Evolutionary conservation across 2,797 vertebrate genomes (phyloP).

Genomic region (Coregonus sp.): DNA sequence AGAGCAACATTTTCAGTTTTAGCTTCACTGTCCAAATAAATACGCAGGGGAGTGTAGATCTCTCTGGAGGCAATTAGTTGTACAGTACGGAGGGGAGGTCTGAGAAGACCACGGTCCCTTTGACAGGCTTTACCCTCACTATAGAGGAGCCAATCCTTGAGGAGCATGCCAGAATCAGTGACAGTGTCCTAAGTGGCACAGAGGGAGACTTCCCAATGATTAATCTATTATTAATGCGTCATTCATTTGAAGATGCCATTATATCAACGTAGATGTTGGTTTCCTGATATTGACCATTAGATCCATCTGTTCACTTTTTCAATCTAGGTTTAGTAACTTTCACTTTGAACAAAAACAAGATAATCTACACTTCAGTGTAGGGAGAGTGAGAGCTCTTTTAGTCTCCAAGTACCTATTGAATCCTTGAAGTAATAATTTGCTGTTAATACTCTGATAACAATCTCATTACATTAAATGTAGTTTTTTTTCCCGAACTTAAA

Average conservation of each 20-base stretch:
- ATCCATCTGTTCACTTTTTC: not conserved
- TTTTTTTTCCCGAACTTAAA: too few species aligned
- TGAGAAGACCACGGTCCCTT: slow-evolving; percentile 8
- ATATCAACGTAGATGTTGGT: slow-evolving; percentile 22
- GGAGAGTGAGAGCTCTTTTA: too few species aligned
- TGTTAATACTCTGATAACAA: too few species aligned
- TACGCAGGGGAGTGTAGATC: too few species aligned
- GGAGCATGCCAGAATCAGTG: slow-evolving; percentile 30
- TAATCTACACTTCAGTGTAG: too few species aligned
- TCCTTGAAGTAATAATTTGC: too few species aligned
- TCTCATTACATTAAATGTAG: too few species aligned
- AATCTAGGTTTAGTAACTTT: not conserved
- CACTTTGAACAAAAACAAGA: not conserved
- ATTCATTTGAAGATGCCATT: slow-evolving; percentile 29
- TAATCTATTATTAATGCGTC: slow-evolving; percentile 44
- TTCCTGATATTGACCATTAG: slow-evolving; percentile 10
- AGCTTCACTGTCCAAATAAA: too few species aligned
- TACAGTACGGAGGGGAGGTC: not conserved
- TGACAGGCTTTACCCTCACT: slow-evolving; percentile 34
- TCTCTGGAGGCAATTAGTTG: too few species aligned
- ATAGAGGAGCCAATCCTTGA: slow-evolving; percentile 20
- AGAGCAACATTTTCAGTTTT: too few species aligned
- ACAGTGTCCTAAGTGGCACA: slow-evolving; percentile 16
- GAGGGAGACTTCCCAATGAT: slow-evolving; percentile 18
- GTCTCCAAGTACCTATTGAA: too few species aligned